A percentile compares a stretch with the other conserved stretches of the same genome.
These are phyloP conservation scores for Diarsia dahlii DNA, from an alignment of 2,888 invertebrate genomes.

Conservation along the genomic window DNA sequence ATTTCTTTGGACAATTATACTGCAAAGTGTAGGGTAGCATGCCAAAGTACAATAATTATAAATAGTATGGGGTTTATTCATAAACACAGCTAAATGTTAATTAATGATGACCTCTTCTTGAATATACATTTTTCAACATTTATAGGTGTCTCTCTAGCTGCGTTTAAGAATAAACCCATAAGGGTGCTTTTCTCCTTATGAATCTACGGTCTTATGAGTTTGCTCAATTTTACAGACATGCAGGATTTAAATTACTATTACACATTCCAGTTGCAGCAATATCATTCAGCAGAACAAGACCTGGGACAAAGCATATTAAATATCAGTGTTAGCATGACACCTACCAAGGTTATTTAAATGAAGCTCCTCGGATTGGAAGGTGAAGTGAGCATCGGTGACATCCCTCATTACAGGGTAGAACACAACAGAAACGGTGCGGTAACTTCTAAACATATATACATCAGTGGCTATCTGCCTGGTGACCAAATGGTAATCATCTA, in stretches of 20 bases:
- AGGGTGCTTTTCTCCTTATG: background rate
- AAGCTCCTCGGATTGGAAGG: constrained; percentile 88
- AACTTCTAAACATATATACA: constrained; percentile 87
- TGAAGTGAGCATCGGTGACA: constrained; percentile 85
- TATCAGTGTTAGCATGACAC: constrained; percentile 67
- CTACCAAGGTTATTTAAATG: constrained; percentile 89
- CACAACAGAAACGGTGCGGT: constrained; percentile 87
- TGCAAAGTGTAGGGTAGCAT: background rate
- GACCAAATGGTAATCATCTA: constrained; percentile 85
- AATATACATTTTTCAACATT: background rate
- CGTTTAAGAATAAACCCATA: background rate
- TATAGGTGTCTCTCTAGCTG: background rate
- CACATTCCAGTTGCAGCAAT: constrained; percentile 21
- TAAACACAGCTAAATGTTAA: background rate
- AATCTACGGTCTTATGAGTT: too few relatives aligned
- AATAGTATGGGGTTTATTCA: background rate
- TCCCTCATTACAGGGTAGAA: constrained; percentile 85
- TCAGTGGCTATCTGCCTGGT: constrained; percentile 86
- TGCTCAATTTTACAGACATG: constrained; percentile 15
- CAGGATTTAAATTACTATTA: background rate
- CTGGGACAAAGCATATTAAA: constrained; percentile 14
- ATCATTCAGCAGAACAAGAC: background rate
- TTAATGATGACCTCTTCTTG: background rate
- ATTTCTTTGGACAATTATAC: background rate
- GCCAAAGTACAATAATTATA: background rate